Conservation (phyloP, 2,888 invertebrate genomes). For the Mellilla xanthometata region DNA sequence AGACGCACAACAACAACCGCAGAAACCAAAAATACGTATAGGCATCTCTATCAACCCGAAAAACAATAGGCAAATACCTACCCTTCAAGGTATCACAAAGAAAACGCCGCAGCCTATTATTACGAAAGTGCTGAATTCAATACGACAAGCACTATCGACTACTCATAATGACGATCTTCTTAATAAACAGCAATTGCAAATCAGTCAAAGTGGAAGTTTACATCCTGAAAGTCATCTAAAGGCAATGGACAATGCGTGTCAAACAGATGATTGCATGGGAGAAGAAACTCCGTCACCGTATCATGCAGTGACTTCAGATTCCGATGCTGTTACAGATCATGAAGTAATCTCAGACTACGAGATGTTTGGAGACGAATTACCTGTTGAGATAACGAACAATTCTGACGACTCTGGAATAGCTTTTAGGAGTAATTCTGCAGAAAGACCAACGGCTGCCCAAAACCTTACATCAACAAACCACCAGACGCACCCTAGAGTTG, state of each 20-base stretch:
- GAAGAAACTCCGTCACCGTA: not conserved
- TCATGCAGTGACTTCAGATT: not conserved
- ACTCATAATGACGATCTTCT: not conserved
- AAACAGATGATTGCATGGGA: no score
- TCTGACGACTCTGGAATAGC: not conserved
- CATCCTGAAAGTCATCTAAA: no score
- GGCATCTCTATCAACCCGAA: no score
- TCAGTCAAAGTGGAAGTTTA: not conserved
- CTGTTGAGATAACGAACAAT: not conserved
- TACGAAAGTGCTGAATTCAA: not conserved
- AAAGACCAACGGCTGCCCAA: not conserved
- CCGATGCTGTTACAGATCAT: not conserved
- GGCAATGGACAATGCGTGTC: no score
- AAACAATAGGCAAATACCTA: not conserved
- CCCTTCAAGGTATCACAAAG: not conserved
- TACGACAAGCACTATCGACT: not conserved
- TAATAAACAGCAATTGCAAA: not conserved
- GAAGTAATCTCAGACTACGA: not conserved
- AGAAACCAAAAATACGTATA: no score
- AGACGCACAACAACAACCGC: no score
- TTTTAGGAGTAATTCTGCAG: not conserved
- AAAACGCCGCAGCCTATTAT: no score
- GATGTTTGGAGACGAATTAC: not conserved
- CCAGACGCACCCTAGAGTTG: slow-evolving; percentile 1
- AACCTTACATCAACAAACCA: not conserved